Base-by-base conservation (phyloP, 2,113 vertebrate genomes). In the Toxostoma redivivum region DNA sequence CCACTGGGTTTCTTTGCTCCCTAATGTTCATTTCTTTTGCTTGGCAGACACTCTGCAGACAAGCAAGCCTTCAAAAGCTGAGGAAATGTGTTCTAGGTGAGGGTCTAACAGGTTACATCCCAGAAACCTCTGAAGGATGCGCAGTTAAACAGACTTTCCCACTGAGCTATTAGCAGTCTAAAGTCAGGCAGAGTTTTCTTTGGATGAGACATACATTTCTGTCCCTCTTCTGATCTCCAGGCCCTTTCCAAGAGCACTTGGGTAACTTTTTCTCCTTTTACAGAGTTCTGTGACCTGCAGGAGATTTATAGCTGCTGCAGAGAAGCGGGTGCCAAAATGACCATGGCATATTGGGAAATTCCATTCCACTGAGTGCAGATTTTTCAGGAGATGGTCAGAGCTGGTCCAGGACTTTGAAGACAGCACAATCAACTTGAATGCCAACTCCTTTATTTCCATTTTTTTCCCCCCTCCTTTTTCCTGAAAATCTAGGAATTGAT, bases 11-110 rank as follows among this genome's bases (percentile, higher is more conserved):
- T 82, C 90, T 95, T 91, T 87, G 50, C 94, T 95, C 86, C 80
- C 83, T 95, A 81, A 86, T 95, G 88, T 92, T 95, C n/a, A 86
- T 96, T 97, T 97, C 94, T 97, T 97, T 95, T 95, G 90, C 94
- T 97, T 97, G 95, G 95, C 94, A 95, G 89, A 84, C 42, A 70
- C 71, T 77, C 73, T 92, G 77, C 82, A 96, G 94, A 88, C 60
- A 94, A 94, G 57, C 35, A 77, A 93, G 67, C 50, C 58, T 95
- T 97, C 91, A 92, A 90, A 88, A 91, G 67, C 67, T 51, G 50
- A 78, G 88, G 84, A 93, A 95, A 82, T 71, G 31, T 94, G 67
- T 94, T 94, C 82, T 94, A 95, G 96, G 91, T 92, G 82, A 95
- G 80, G 37, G 81, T 92, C 82, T 88, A 95, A 92, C 93, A 96